These are phyloP conservation scores for Garrulus glandarius DNA, from an alignment of 2,797 vertebrate genomes.

Conservation along the genomic window DNA sequence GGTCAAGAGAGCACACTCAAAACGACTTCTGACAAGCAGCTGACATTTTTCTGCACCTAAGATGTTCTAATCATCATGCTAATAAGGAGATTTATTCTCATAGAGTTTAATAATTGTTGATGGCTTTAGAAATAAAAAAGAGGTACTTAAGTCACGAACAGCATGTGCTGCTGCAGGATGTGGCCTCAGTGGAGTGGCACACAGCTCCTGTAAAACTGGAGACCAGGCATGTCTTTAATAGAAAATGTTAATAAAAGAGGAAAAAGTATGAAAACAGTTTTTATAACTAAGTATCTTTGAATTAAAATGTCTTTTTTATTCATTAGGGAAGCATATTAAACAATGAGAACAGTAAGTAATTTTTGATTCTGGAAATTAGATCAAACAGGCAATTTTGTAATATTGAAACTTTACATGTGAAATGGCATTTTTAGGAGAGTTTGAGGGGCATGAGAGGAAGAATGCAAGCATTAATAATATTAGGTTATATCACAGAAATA, in stretches of 20 bases:
- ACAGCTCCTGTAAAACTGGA: not conserved
- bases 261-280: rapidly evolving
- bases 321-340: not conserved
- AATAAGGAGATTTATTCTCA: constrained; percentile 43
- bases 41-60: constrained; percentile 30
- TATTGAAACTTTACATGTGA: not conserved
- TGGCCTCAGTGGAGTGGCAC: not conserved
- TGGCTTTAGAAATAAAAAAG: constrained; percentile 22
- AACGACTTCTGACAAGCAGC: constrained; percentile 54
- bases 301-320: not conserved
- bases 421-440: not conserved
- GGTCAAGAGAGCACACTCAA: constrained; percentile 32
- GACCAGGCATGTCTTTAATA: not conserved
- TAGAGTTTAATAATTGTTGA: constrained; percentile 40
- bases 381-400: not conserved
- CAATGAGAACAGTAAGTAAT: not conserved
- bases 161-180: not conserved
- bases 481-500: not conserved
- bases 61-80: constrained; percentile 47
- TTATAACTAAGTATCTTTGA: not conserved
- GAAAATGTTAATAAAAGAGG: not conserved
- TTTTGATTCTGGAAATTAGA: not conserved
- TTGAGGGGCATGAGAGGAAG: not conserved
- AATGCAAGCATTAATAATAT: not conserved
- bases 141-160: not conserved